A percentile compares a stretch with the other conserved stretches of the same genome.
Conservation (phyloP, 2,797 vertebrate genomes). For the Myotis myotis region DNA sequence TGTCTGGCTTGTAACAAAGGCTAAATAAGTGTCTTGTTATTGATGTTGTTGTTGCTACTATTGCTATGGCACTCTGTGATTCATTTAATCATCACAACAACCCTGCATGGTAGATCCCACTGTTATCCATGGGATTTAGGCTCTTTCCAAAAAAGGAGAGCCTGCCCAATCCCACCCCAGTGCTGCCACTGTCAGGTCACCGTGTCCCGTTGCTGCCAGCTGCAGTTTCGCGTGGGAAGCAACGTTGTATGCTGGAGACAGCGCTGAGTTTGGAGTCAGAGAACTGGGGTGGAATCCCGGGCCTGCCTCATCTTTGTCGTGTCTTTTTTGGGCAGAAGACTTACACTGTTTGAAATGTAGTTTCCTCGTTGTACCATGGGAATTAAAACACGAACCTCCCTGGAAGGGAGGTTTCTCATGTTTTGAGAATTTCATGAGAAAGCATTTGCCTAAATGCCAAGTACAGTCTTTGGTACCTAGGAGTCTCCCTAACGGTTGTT, state of each 20-base stretch:
- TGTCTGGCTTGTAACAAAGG: too few species aligned
- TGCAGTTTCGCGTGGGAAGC: neutral
- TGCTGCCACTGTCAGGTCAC: neutral
- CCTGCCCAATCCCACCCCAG: neutral
- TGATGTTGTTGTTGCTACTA: too few species aligned
- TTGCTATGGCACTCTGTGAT: neutral
- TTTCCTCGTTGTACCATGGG: neutral
- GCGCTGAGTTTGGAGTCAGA: neutral
- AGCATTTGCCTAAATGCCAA: neutral
- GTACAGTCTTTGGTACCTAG: neutral
- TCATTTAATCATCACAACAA: neutral
- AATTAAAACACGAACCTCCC: constrained; percentile 17
- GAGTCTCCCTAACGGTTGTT: neutral
- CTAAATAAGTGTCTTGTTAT: neutral
- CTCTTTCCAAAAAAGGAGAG: neutral
- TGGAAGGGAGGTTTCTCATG: neutral
- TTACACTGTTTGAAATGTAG: constrained; percentile 17
- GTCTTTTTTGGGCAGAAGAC: neutral
- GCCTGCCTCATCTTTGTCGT: neutral
- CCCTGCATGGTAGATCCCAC: neutral
- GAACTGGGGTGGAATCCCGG: neutral
- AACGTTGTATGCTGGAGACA: neutral
- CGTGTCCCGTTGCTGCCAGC: neutral
- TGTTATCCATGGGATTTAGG: neutral
- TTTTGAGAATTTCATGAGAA: constrained; percentile 31